Evolutionary conservation across 2,113 vertebrate genomes (phyloP), one percentile per base, ranked within the genome.

Genomic region (Onychostoma macrolepis): DNA sequence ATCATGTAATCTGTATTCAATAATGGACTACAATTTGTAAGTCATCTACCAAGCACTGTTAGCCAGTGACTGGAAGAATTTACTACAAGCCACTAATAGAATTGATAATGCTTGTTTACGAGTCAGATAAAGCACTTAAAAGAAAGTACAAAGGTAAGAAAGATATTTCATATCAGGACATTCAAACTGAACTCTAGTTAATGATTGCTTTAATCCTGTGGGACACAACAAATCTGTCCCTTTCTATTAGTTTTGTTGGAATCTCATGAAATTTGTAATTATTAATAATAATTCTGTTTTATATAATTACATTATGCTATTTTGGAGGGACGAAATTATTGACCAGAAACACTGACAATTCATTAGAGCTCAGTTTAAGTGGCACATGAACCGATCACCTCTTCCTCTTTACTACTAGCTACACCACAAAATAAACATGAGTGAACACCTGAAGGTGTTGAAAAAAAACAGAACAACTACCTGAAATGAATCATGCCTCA

Each of bases 181-280:
- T 50, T 50, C 13, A 76, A 43, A n/a, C 53, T n/a, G 28, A 28
- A 50, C n/a, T 17, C 61, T 79, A 45, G 83, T 87, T 41, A 87
- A 58, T 80, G 81, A 71, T 80, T 84, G 78, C 17, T 61, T 77
- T 61, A 19, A 8, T 84, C 24, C 71, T 74, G 71, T 74, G 38
- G 36, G 71, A 24, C 38, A 41, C 24, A 24, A 75, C 24, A 6
- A 26, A 12, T 13, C 38, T 15, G 4, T n/a, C 21, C 11, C 38
- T 74, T 41, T 74, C 10, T 43, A n/a, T 74, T n/a, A n/a, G 6
- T 7, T 33, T 69, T 3, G 7, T 33, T 2, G 1, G 4, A 72
- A 74, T 24, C 21, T 72, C 67, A 41, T 4, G 2, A 74, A 24
- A 72, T 36, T 3, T 72, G 36, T 41, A 24, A 74, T 43, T 6